Evolutionary conservation across 1,140 invertebrate species (phyloP), one percentile per base, ranked within the genome.

Genomic region (Lepidurus apus): DNA sequence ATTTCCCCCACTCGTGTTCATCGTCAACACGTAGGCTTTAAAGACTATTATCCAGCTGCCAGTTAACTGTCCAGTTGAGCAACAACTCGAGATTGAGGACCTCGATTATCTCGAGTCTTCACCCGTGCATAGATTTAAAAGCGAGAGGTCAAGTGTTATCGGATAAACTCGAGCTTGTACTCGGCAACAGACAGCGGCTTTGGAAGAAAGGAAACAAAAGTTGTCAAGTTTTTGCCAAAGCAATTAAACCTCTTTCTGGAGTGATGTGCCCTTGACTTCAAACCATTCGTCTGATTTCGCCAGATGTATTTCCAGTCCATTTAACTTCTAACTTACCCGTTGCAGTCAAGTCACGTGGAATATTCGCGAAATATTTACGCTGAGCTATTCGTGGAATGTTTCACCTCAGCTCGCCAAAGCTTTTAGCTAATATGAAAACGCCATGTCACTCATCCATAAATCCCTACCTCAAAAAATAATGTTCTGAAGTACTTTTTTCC

Each of bases 401-500:
- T 34, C 34, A 34, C 34, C 53, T 65, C 1, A 65, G 53, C 53
- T 7, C 21, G 13, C 53, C 53, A 65, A 21, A 21, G 17, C 53
- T 65, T 21, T 65, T 65, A 17, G 53, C 53, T 65, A 65, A 65
- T 21, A 0, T n/a, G 53, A 65, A 34, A 65, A 65, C 53, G 53
- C 53, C 53, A 17, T 65, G 53, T 65, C 53, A 65, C 53, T 65
- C 53, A 65, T 65, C 53, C 53, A 21, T 65, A 65, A 65, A 65
- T 65, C 53, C 53, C 53, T 65, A 65, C 7, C 8, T 17, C 53
- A 21, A n/a, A 65, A 65, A 34, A 34, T 13, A 65, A 65, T 65
- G 53, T 65, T 9, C 53, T 7, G 53, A n/a, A 65, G 53, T 65
- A 65, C 53, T 21, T 65, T 65, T 65, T 65, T 21, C 13, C 53